Conservation (phyloP, 2,113 vertebrate species). For the Grammomys dolichurus region DNA sequence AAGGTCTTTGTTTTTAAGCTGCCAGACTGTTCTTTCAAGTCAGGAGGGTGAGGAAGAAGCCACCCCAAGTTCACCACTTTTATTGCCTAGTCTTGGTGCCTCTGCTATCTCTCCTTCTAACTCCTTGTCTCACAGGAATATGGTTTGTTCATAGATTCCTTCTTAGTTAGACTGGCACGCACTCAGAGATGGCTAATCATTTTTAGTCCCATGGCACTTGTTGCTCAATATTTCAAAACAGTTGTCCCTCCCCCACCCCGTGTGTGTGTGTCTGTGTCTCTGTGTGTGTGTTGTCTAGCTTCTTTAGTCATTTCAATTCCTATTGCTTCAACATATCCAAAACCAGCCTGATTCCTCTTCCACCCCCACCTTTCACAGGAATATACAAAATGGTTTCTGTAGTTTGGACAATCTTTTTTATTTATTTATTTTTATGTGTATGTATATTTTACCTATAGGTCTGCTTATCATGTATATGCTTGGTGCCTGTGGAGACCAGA, state of each 20-base stretch:
- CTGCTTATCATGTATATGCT: background rate
- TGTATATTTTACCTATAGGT: background rate
- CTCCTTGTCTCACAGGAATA: background rate
- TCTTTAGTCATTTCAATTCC: slow-evolving; percentile 11
- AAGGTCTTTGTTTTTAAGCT: background rate
- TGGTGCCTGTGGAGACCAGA: background rate
- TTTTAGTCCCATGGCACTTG: background rate
- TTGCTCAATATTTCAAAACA: background rate
- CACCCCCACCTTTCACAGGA: background rate
- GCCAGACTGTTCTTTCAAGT: background rate
- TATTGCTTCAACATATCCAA: background rate
- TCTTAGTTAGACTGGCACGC: background rate
- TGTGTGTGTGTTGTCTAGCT: background rate
- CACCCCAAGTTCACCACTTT: background rate
- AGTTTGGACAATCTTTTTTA: background rate
- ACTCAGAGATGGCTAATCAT: background rate
- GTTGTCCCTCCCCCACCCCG: background rate
- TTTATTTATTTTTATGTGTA: background rate
- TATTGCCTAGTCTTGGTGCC: background rate
- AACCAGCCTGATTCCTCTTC: background rate
- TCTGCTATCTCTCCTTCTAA: background rate
- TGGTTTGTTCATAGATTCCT: background rate
- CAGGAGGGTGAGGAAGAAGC: background rate
- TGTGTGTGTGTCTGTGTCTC: background rate
- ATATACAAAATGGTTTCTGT: background rate